These are phyloP conservation scores for Spilarctia lutea DNA, from an alignment of 2,888 invertebrate species.

Conservation along the genomic window DNA sequence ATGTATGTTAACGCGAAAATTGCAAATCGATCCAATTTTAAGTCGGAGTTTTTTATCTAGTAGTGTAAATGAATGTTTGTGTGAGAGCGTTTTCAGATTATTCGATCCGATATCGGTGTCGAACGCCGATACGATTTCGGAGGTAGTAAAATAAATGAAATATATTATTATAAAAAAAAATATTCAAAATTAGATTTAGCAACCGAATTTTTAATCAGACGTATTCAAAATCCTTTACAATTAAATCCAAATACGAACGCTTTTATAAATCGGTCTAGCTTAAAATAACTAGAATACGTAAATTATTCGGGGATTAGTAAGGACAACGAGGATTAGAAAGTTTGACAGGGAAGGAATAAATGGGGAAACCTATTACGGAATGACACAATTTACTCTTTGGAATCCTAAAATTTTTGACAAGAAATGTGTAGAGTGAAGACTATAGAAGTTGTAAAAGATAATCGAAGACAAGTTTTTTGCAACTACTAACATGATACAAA, in stretches of 20 bases:
- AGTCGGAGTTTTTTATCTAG: neutral
- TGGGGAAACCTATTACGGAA: conserved; percentile 16
- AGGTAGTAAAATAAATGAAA: too few species aligned
- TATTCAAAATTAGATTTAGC: neutral
- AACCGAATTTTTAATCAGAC: neutral
- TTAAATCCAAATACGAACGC: neutral
- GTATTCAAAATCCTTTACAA: neutral
- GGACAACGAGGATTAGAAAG: conserved; percentile 18
- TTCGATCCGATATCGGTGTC: too few species aligned
- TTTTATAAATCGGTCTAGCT: neutral
- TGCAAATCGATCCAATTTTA: neutral
- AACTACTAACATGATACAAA: too few species aligned
- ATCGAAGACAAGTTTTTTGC: neutral
- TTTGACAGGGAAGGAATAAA: conserved; percentile 18
- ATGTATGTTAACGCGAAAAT: neutral
- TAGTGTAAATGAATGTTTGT: neutral
- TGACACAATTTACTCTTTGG: neutral
- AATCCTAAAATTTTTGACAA: neutral
- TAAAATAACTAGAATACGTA: conserved; percentile 17
- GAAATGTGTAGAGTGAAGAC: neutral
- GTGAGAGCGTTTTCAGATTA: too few species aligned
- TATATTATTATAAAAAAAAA: too few species aligned
- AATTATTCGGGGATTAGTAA: conserved; percentile 21
- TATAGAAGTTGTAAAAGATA: neutral
- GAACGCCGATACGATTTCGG: too few species aligned